A percentile compares a stretch with the other conserved stretches of the same genome.
Evolutionary conservation across 2,888 invertebrate genomes (phyloP).

Genomic region (Drosophila seclusa): DNA sequence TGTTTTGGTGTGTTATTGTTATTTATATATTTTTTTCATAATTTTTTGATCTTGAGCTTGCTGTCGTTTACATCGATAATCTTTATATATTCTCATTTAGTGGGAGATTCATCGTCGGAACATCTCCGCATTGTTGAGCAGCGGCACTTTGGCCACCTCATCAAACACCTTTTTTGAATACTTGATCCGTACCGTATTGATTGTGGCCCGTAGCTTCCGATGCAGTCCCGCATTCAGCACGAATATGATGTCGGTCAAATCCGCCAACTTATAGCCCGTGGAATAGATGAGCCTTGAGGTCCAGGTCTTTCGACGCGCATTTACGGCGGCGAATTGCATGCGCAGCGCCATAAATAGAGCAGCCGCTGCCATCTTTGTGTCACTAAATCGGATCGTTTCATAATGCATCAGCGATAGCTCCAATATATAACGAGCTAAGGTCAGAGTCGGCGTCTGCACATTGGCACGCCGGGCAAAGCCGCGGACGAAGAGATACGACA

Average conservation of each 20-base stretch:
- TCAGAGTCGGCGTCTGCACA: slow-evolving; percentile 95
- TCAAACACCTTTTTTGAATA: slow-evolving; percentile 97
- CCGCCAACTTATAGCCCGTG: slow-evolving; percentile 91
- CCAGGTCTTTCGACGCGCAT: slow-evolving; percentile 86
- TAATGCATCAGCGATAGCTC: slow-evolving; percentile 98
- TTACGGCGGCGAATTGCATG: slow-evolving; percentile 88
- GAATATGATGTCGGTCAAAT: slow-evolving; percentile 90
- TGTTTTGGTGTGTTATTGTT: slow-evolving; percentile 56
- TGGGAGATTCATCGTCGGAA: slow-evolving; percentile 74
- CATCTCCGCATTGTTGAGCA: slow-evolving; percentile 84
- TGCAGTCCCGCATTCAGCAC: slow-evolving; percentile 91
- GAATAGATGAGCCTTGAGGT: slow-evolving; percentile 91
- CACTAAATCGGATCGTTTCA: slow-evolving; percentile 90
- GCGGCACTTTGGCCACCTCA: slow-evolving; percentile 94
- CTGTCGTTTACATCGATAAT: neutral
- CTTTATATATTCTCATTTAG: slow-evolving; percentile 24
- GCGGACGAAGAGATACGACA: slow-evolving; percentile 98
- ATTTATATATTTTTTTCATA: neutral
- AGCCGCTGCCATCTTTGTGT: slow-evolving; percentile 96
- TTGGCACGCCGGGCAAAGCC: slow-evolving; percentile 96
- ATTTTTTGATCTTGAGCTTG: slow-evolving; percentile 32
- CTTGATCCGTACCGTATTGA: slow-evolving; percentile 95
- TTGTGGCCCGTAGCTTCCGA: slow-evolving; percentile 90
- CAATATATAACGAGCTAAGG: slow-evolving; percentile 96
- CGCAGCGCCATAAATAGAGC: slow-evolving; percentile 93